Percentiles rank a stretch among this genome's conserved stretches.
phyloP scores from a whole-genome alignment of 2,888 invertebrate genomes.

The Drosophila monieri region DNA sequence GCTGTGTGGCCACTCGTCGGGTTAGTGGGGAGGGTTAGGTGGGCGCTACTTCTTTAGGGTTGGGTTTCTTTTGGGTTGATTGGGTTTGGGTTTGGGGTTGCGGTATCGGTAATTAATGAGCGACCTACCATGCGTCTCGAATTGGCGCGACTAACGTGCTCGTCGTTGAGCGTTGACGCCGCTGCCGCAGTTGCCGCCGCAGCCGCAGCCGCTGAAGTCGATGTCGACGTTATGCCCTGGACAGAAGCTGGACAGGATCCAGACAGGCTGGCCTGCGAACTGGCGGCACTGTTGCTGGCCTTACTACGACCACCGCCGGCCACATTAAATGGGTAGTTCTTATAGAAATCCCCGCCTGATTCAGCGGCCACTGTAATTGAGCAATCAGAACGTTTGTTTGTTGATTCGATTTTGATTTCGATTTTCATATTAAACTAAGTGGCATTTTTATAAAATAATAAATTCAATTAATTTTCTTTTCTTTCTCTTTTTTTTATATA shows the following conservation, averaged over 20 bases:
- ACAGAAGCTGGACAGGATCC: conserved; percentile 33
- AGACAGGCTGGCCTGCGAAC: conserved; percentile 51
- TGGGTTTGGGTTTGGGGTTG: conserved; percentile 42
- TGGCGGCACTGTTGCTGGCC: conserved; percentile 79
- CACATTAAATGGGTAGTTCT: conserved; percentile 90
- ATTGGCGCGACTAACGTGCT: conserved; percentile 83
- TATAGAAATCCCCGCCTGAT: conserved; percentile 93
- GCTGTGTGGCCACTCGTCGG: conserved; percentile 7
- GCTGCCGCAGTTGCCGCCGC: conserved; percentile 60
- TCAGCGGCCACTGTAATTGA: conserved; percentile 91
- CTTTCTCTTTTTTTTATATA: conserved; percentile 31
- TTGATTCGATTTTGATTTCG: conserved; percentile 47
- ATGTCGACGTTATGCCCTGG: conserved; percentile 28
- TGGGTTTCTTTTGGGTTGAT: conserved; percentile 26
- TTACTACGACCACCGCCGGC: conserved; percentile 86
- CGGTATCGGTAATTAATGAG: conserved; percentile 68
- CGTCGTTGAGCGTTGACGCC: conserved; percentile 80
- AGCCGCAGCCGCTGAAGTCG: conserved; percentile 78
- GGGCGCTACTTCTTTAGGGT: conserved; percentile 21
- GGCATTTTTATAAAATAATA: conserved; percentile 77
- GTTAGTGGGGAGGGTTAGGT: conserved; percentile 32
- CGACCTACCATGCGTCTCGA: conserved; percentile 89
- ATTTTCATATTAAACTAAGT: conserved; percentile 60
- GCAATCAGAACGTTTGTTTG: conserved; percentile 70
- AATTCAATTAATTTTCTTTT: conserved; percentile 83